These are phyloP conservation scores for Maylandia zebra DNA, from an alignment of 2,113 vertebrate genomes.

Conservation along the genomic window DNA sequence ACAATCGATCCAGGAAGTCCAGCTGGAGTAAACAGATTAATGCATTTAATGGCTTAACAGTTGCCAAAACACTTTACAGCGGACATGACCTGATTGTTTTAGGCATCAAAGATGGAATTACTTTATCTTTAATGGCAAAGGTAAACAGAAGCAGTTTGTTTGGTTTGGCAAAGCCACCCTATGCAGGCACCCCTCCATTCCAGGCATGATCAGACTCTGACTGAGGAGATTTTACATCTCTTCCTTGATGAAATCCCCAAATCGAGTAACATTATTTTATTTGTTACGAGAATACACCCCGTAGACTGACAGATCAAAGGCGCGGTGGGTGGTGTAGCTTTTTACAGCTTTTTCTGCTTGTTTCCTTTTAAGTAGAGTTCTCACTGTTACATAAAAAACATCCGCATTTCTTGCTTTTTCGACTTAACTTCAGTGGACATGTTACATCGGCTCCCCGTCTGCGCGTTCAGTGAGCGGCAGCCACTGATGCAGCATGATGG, in stretches of 20 bases:
- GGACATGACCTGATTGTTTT: not conserved
- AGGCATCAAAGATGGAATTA: not conserved
- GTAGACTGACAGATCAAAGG: not conserved
- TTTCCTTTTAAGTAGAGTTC: not conserved
- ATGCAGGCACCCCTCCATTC: not conserved
- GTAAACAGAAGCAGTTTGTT: not conserved
- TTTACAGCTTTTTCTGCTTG: not conserved
- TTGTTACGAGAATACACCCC: not conserved
- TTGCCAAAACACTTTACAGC: not conserved
- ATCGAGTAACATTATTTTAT: not conserved
- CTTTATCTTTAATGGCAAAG: not conserved
- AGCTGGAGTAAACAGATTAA: not conserved
- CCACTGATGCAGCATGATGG: constrained; percentile 8
- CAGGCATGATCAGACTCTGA: not conserved
- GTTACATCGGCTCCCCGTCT: not conserved
- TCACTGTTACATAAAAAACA: not conserved
- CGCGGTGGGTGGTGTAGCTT: not conserved
- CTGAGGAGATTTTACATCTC: not conserved
- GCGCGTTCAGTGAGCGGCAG: not conserved
- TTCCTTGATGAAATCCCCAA: not conserved
- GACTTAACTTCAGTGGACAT: not conserved
- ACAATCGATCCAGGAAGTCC: not conserved
- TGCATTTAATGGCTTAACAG: not conserved
- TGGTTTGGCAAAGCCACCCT: not conserved
- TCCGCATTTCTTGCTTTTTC: not conserved